Percentiles rank a stretch among this genome's conserved stretches.
Conservation (phyloP, 1,140 invertebrate genomes). For the Gryon sp. region DNA sequence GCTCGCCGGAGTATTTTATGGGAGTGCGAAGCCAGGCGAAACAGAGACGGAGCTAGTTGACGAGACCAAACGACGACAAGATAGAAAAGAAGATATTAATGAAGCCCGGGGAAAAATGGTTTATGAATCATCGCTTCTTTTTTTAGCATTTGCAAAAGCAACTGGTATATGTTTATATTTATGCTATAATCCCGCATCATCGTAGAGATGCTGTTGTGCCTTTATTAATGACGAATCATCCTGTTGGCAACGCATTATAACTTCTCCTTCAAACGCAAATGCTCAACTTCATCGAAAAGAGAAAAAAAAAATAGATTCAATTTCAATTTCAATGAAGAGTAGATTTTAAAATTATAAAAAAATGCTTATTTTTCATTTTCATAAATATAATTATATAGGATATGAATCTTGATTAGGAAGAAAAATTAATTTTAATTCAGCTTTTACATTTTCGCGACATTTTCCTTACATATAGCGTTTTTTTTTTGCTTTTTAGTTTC, state of each 20-base stretch:
- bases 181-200: not conserved
- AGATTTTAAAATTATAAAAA: too few species aligned
- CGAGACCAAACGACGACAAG: conserved; percentile 22
- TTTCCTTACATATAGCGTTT: too few species aligned
- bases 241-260: not conserved
- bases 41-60: conserved; percentile 46
- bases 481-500: too few species aligned
- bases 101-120: conserved; percentile 41
- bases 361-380: too few species aligned
- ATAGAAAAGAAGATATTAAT: conserved; percentile 51
- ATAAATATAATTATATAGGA: too few species aligned
- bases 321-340: too few species aligned
- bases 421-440: too few species aligned
- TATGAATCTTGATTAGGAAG: too few species aligned
- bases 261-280: too few species aligned
- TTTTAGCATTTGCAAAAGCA: conserved; percentile 9
- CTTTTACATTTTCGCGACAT: too few species aligned
- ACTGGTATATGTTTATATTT: not conserved
- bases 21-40: conserved; percentile 46
- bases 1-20: conserved; percentile 65
- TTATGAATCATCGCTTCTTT: conserved; percentile 30
- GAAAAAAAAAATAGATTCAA: too few species aligned
- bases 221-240: not conserved
- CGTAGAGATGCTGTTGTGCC: not conserved
- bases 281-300: too few species aligned